Conservation (phyloP, 1,140 invertebrate genomes). For the Rhagoletis pomonella region DNA sequence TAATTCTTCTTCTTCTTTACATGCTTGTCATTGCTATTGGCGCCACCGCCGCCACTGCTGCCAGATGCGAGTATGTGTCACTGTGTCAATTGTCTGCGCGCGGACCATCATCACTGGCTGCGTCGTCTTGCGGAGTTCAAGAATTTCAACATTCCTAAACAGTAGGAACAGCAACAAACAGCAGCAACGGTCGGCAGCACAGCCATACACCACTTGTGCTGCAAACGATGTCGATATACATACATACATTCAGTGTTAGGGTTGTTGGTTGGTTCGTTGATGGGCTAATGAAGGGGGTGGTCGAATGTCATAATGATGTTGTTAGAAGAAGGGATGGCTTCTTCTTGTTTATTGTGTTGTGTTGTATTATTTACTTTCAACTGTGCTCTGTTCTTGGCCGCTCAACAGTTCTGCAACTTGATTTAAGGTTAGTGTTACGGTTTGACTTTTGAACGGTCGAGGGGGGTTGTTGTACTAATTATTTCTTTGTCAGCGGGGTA, state of each 20-base stretch:
- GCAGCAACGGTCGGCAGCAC: background rate
- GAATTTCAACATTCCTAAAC: constrained; percentile 39
- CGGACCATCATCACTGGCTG: background rate
- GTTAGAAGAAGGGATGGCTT: background rate
- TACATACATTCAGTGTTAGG: background rate
- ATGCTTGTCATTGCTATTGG: background rate
- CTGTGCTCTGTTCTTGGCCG: constrained; percentile 14
- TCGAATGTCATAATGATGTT: constrained; percentile 35
- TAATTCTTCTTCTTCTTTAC: background rate
- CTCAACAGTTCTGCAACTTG: constrained; percentile 32
- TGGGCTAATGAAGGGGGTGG: background rate
- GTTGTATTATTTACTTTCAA: background rate
- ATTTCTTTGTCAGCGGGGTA: background rate
- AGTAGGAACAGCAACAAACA: background rate
- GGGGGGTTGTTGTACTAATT: background rate
- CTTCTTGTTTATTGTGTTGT: background rate
- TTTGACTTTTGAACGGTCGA: constrained; percentile 1
- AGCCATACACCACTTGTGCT: background rate
- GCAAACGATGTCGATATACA: background rate
- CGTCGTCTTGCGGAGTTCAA: constrained; percentile 44
- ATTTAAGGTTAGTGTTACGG: constrained; percentile 47
- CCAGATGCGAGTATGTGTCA: constrained; percentile 56
- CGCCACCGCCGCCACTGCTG: constrained; percentile 20
- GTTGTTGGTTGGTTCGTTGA: background rate
- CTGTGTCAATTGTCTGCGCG: constrained; percentile 58